Conservation (phyloP, 2,113 vertebrate genomes). For the Brachypteracias leptosomus region DNA sequence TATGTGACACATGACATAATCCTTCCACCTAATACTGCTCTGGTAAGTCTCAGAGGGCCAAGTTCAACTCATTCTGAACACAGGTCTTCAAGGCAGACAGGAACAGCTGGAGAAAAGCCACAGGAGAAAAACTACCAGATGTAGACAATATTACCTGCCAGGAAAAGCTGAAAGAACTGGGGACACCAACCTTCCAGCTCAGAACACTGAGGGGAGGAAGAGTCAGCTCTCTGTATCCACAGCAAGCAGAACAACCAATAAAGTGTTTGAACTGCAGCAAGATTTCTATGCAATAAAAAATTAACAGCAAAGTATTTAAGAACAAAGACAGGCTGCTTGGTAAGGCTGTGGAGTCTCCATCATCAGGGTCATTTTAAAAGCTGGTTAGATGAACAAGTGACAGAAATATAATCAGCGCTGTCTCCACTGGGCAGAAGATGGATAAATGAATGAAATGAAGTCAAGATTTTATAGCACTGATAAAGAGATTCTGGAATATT, state of each 20-base stretch:
- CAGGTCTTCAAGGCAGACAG: neutral
- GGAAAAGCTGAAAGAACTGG: neutral
- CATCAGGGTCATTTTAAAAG: neutral
- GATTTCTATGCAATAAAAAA: neutral
- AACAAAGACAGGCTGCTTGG: neutral
- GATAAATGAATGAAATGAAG: neutral
- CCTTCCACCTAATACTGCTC: neutral
- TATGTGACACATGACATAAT: conserved; percentile 33
- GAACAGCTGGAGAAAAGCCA: neutral
- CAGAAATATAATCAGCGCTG: neutral
- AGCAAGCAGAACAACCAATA: neutral
- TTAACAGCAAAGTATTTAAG: neutral
- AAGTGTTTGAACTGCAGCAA: neutral
- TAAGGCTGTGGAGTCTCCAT: neutral
- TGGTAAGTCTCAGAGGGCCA: neutral
- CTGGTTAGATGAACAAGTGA: neutral
- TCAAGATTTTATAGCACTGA: neutral
- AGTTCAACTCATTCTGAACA: neutral
- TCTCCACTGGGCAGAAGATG: neutral
- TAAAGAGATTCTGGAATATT: neutral
- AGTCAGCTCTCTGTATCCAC: neutral
- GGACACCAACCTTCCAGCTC: neutral
- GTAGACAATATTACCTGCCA: neutral
- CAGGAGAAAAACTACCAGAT: neutral
- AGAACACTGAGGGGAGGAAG: neutral